Conservation (phyloP, 2,888 invertebrate genomes). For the Tinea pellionella region DNA sequence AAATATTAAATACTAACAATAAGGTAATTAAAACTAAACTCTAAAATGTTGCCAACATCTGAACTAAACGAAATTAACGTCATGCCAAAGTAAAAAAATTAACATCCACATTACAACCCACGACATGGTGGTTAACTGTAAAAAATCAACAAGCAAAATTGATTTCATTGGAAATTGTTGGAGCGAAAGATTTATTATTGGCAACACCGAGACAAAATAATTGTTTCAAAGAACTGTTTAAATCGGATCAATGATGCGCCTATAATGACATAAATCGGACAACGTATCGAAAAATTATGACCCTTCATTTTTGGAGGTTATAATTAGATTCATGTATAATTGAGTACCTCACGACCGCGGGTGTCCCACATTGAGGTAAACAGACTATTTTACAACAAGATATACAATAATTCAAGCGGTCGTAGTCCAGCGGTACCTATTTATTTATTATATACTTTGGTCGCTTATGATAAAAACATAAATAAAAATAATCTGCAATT, state of each 20-base stretch:
- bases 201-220: background rate
- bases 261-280: background rate
- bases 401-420: no score
- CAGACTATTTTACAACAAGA: no score
- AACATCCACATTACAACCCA: background rate
- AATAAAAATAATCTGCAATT: no score
- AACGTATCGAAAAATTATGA: background rate
- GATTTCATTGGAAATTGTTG: constrained; percentile 11
- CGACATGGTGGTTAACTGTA: constrained; percentile 8
- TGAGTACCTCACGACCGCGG: no score
- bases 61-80: background rate
- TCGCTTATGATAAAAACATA: no score
- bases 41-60: constrained; percentile 12
- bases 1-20: no score
- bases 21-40: background rate
- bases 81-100: background rate
- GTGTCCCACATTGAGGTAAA: no score
- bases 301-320: background rate
- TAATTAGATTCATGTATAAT: background rate
- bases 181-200: constrained; percentile 8
- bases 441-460: no score
- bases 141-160: constrained; percentile 13
- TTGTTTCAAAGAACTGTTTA: constrained; percentile 12
- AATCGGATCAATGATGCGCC: constrained; percentile 6
- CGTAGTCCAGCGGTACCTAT: no score